These are phyloP conservation scores for Theristicus caerulescens DNA, from an alignment of 2,113 vertebrate species.

Conservation along the genomic window DNA sequence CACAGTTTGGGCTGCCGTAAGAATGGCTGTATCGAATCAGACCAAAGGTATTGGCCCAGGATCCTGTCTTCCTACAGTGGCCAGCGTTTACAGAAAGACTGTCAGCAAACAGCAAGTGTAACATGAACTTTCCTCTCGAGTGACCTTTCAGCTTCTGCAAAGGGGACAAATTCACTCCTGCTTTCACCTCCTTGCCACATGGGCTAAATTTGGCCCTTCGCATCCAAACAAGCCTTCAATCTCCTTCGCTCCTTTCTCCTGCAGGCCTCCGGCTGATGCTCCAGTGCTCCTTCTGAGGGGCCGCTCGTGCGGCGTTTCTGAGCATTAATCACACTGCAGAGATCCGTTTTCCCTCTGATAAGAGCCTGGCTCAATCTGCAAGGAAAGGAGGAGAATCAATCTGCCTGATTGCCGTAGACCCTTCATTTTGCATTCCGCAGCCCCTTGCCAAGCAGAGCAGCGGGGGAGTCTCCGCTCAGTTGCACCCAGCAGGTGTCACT, in stretches of 20 bases:
- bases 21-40: accelerated
- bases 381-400: slow-evolving; percentile 2
- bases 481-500: slow-evolving; percentile 77
- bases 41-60: neutral
- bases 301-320: neutral
- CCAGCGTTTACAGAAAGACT: neutral
- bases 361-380: neutral
- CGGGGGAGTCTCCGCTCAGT: neutral
- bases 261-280: neutral
- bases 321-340: neutral
- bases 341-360: neutral
- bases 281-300: neutral
- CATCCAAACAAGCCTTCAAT: neutral
- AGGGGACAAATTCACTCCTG: neutral
- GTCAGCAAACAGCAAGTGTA: neutral
- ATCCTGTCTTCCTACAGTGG: neutral
- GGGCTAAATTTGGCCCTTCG: neutral
- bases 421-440: neutral
- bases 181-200: neutral
- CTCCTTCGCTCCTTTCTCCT: neutral
- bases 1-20: neutral
- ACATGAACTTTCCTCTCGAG: neutral
- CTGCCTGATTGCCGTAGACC: neutral
- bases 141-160: neutral
- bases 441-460: neutral